phyloP scores from a whole-genome alignment of 2,888 invertebrate species.

The Omphaloscelis lunosa region DNA sequence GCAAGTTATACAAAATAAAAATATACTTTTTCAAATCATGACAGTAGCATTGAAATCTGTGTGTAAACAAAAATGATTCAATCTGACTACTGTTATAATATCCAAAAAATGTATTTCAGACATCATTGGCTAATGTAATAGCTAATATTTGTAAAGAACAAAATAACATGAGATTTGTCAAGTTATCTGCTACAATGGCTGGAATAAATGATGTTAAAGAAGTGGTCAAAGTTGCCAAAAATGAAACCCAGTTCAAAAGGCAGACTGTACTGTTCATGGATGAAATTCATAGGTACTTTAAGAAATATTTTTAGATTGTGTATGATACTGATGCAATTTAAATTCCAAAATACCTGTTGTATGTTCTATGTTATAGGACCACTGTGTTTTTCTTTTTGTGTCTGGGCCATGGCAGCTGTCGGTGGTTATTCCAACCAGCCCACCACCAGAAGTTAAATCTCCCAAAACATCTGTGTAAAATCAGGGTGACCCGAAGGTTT shows the following conservation, averaged over 20 bases:
- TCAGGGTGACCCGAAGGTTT: too few relatives aligned
- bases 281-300: constrained; percentile 93
- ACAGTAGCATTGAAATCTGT: background rate
- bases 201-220: constrained; percentile 95
- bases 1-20: constrained; percentile 3
- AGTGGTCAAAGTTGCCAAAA: constrained; percentile 93
- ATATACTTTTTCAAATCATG: background rate
- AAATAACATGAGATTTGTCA: constrained; percentile 92
- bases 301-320: background rate
- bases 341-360: background rate
- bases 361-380: too few relatives aligned
- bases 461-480: too few relatives aligned
- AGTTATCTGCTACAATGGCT: constrained; percentile 94
- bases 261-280: constrained; percentile 96
- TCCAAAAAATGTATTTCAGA: constrained; percentile 85
- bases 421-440: too few relatives aligned
- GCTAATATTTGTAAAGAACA: constrained; percentile 92
- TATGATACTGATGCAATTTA: too few relatives aligned
- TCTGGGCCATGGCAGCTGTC: too few relatives aligned
- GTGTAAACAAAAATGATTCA: background rate
- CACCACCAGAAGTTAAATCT: too few relatives aligned
- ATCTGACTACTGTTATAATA: background rate
- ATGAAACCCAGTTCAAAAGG: constrained; percentile 93
- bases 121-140: constrained; percentile 94
- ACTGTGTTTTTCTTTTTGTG: too few relatives aligned